Percentiles rank a stretch among this genome's conserved stretches.
These are phyloP conservation scores for Drosophila austrosaltans DNA, from an alignment of 2,888 invertebrate species.

Conservation along the genomic window DNA sequence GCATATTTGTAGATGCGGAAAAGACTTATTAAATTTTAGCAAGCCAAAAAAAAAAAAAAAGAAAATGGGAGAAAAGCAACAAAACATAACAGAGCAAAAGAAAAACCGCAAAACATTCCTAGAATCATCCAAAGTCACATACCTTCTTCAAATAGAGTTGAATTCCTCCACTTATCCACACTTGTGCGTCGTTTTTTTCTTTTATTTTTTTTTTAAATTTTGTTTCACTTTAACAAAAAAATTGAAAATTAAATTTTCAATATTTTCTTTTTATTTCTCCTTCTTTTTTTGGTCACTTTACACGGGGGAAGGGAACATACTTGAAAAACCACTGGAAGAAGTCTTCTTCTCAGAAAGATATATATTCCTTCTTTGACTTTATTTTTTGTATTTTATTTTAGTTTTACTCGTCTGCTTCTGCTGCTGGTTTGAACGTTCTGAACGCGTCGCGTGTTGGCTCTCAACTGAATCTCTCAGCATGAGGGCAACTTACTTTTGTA, in stretches of 20 bases:
- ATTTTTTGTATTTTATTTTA: slow-evolving; percentile 6
- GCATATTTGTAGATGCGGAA: slow-evolving; percentile 65
- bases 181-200: slow-evolving; percentile 9
- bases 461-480: slow-evolving; percentile 57
- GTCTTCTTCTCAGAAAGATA: slow-evolving; percentile 27
- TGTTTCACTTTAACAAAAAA: slow-evolving; percentile 60
- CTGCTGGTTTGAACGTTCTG: slow-evolving; percentile 56
- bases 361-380: slow-evolving; percentile 4
- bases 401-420: background rate
- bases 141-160: slow-evolving; percentile 42
- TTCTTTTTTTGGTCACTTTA: slow-evolving; percentile 59
- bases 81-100: slow-evolving; percentile 24
- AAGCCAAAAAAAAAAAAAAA: slow-evolving; percentile 55
- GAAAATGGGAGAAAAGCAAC: background rate
- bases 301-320: slow-evolving; percentile 39
- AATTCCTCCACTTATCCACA: slow-evolving; percentile 3
- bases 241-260: slow-evolving; percentile 25
- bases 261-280: slow-evolving; percentile 23
- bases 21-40: slow-evolving; percentile 74
- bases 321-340: slow-evolving; percentile 49
- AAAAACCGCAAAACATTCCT: slow-evolving; percentile 53
- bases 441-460: slow-evolving; percentile 73
- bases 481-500: slow-evolving; percentile 60
- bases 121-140: slow-evolving; percentile 50
- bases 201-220: slow-evolving; percentile 47